phyloP scores from a whole-genome alignment of 1,140 invertebrate species.

The Semibalanus balanoides region DNA sequence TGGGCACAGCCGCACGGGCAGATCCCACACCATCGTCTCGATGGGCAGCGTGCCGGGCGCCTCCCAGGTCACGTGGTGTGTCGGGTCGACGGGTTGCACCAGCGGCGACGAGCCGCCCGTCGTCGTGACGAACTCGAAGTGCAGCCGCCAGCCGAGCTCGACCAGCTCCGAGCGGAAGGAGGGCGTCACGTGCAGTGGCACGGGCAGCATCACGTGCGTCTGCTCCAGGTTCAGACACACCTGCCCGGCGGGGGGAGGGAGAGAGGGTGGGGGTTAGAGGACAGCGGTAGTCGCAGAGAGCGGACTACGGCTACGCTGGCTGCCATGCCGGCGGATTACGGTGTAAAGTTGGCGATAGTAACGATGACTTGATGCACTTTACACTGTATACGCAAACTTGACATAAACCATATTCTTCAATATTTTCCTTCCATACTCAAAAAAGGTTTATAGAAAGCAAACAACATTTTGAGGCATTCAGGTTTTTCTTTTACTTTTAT shows the following conservation, averaged over 20 bases:
- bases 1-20: slow-evolving; percentile 82
- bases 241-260: slow-evolving; percentile 28
- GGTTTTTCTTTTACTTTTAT: no score
- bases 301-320: no score
- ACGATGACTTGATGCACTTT: no score
- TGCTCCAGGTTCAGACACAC: slow-evolving; percentile 75
- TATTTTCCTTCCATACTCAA: no score
- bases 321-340: no score
- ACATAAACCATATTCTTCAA: no score
- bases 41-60: slow-evolving; percentile 72
- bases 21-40: slow-evolving; percentile 95
- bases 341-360: no score
- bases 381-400: no score
- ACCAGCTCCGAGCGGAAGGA: slow-evolving; percentile 79
- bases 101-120: slow-evolving; percentile 19
- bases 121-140: slow-evolving; percentile 90
- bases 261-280: no score
- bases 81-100: slow-evolving; percentile 20
- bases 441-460: no score
- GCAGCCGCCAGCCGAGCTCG: slow-evolving; percentile 74
- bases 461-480: no score
- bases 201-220: slow-evolving; percentile 77
- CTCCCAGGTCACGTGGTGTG: slow-evolving; percentile 52
- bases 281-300: no score
- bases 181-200: slow-evolving; percentile 85